A percentile compares a stretch with the other conserved stretches of the same genome.
Evolutionary conservation across 2,888 invertebrate species (phyloP).

Genomic region (Homarus gammarus): DNA sequence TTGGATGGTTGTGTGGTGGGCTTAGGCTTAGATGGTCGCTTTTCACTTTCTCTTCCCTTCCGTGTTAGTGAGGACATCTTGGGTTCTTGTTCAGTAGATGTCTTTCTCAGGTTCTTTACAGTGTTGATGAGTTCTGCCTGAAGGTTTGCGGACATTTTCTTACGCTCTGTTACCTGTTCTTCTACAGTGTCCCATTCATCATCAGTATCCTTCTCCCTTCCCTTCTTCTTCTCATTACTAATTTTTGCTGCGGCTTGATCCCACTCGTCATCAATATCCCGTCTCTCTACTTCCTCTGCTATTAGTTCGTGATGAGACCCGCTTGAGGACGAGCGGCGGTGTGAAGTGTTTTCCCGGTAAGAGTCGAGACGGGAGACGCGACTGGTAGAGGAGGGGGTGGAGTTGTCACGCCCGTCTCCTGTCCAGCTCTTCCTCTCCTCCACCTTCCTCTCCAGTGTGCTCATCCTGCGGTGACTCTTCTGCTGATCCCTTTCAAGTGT

Average conservation of each 20-base stretch:
- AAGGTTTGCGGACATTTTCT: slow-evolving; percentile 67
- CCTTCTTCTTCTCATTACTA: slow-evolving; percentile 50
- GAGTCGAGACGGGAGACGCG: slow-evolving; percentile 51
- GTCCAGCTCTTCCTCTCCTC: slow-evolving; percentile 52
- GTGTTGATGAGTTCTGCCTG: slow-evolving; percentile 70
- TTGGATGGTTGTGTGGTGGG: slow-evolving; percentile 16
- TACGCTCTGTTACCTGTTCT: slow-evolving; percentile 44
- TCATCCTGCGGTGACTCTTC: slow-evolving; percentile 69
- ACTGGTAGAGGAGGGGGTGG: slow-evolving; percentile 25
- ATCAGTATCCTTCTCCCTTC: background rate
- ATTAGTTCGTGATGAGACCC: slow-evolving; percentile 64
- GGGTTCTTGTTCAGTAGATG: slow-evolving; percentile 45
- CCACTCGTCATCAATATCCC: slow-evolving; percentile 57
- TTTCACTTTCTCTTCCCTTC: slow-evolving; percentile 46
- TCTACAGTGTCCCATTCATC: slow-evolving; percentile 75
- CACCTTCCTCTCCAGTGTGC: slow-evolving; percentile 67
- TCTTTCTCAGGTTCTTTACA: slow-evolving; percentile 69
- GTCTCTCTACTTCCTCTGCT: slow-evolving; percentile 40
- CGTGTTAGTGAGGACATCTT: slow-evolving; percentile 48
- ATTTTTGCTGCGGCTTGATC: slow-evolving; percentile 51
- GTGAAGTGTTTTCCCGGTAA: slow-evolving; percentile 51
- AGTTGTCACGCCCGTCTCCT: slow-evolving; percentile 32
- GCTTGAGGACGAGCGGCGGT: slow-evolving; percentile 56
- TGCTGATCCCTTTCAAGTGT: slow-evolving; percentile 58
- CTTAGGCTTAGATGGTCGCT: background rate